Evolutionary conservation across 2,113 vertebrate genomes (phyloP), one percentile per base, ranked within the genome.

Genomic region (Rhinolophus sinicus): DNA sequence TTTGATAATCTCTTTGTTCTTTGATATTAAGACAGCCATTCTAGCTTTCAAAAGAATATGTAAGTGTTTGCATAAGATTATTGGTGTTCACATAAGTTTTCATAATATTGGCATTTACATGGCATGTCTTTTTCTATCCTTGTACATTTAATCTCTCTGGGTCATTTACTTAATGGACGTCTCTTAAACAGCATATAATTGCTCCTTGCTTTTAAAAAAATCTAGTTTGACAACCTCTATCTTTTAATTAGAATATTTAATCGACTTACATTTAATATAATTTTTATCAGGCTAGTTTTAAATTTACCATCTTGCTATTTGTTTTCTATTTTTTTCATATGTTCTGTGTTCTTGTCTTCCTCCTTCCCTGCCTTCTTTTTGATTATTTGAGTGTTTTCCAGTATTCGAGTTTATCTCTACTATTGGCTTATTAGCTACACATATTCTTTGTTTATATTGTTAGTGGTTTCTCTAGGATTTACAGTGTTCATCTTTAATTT

Each of bases 111-210:
- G 18, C 60, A 4, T 88, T 80, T 88, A 14, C 4, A 5, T 88
- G 19, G 28, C 52, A 21, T 81, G 54, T 81, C 35, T 72, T 52
- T 88, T 72, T 88, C 10, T 50, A 28, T 44, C 33, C 40, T 82
- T 92, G 62, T n/a, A 72, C n/a, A 54, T 92, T 73, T 54, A 84
- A 40, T 73, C 58, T 92, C n/a, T 93, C 33, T 88, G n/a, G 5
- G 44, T 75, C n/a, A 52, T 81, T 93, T 72, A 62, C 52, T 80
- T 88, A 80, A 62, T 70, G 13, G n/a, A 21, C n/a, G 26, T 60
- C 80, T 75, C 80, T 75, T 64, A 75, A 72, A 64, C 9, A 73
- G 58, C 19, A 13, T 75, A 40, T 62, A 38, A 28, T 92, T 40
- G 60, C 13, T 50, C 54, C 38, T 64, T 83, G 54, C 56, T 84